These are phyloP conservation scores for Oreochromis mossambicus DNA, from an alignment of 2,797 vertebrate genomes.

Conservation along the genomic window DNA sequence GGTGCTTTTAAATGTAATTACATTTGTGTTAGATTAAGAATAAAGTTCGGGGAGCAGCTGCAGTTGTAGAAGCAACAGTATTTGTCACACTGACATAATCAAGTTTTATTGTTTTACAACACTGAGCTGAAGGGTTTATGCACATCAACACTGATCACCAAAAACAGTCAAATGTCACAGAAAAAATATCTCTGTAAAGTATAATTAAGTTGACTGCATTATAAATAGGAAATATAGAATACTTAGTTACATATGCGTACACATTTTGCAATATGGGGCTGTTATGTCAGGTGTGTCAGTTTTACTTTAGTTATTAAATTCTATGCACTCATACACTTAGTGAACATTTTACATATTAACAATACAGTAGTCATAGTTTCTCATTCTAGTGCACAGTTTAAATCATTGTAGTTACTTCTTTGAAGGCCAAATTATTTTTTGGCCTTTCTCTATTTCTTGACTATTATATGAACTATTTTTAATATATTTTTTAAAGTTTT, in stretches of 20 bases:
- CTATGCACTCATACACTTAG: background rate
- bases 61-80: background rate
- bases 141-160: background rate
- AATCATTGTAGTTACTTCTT: background rate
- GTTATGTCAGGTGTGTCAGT: background rate
- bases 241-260: background rate
- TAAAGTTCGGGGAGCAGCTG: background rate
- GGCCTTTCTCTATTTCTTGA: background rate
- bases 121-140: background rate
- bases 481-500: background rate
- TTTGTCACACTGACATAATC: background rate
- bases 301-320: background rate
- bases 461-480: background rate
- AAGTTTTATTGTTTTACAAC: background rate
- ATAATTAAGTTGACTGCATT: background rate
- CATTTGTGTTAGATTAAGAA: background rate
- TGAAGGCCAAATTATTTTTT: background rate
- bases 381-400: background rate
- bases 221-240: background rate
- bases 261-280: background rate
- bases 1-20: background rate
- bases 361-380: background rate
- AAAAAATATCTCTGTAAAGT: background rate
- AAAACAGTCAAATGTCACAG: background rate
- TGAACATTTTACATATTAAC: background rate